Conservation (phyloP, 2,113 vertebrate genomes). For the Odobenus rosmarus region DNA sequence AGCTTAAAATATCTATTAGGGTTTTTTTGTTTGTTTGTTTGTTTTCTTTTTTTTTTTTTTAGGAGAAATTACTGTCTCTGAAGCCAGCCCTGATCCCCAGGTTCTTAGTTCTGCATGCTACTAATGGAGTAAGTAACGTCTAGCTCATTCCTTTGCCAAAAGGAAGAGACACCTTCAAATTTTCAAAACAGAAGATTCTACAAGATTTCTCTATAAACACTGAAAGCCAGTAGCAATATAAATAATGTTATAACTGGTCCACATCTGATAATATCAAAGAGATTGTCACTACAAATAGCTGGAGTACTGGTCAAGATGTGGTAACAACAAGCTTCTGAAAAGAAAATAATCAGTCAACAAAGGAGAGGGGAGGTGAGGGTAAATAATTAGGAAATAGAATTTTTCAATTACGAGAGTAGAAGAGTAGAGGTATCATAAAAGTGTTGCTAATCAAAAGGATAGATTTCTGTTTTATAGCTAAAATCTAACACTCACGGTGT, state of each 20-base stretch:
- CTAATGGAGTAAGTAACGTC: neutral
- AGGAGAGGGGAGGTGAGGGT: neutral
- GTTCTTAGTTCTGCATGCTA: neutral
- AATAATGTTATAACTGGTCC: neutral
- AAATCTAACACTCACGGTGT: conserved; percentile 42
- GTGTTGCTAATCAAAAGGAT: conserved; percentile 61
- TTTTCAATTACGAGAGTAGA: conserved; percentile 31
- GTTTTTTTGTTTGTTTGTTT: too few relatives aligned
- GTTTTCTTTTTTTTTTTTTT: too few relatives aligned
- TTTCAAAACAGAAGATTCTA: conserved; percentile 7
- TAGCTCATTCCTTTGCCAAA: neutral
- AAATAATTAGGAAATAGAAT: conserved; percentile 35
- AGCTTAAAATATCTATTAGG: neutral
- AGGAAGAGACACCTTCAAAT: neutral
- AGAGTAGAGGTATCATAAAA: conserved; percentile 44
- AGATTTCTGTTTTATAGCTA: conserved; percentile 62
- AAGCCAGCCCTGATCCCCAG: neutral
- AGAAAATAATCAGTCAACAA: conserved; percentile 5
- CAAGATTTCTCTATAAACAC: neutral
- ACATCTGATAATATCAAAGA: conserved; percentile 6
- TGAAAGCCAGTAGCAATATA: neutral
- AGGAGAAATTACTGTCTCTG: neutral
- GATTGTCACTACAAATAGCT: neutral
- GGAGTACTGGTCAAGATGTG: neutral
- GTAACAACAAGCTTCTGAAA: neutral